Evolutionary conservation across 2,113 vertebrate genomes (phyloP).

Genomic region (Laticauda colubrina): DNA sequence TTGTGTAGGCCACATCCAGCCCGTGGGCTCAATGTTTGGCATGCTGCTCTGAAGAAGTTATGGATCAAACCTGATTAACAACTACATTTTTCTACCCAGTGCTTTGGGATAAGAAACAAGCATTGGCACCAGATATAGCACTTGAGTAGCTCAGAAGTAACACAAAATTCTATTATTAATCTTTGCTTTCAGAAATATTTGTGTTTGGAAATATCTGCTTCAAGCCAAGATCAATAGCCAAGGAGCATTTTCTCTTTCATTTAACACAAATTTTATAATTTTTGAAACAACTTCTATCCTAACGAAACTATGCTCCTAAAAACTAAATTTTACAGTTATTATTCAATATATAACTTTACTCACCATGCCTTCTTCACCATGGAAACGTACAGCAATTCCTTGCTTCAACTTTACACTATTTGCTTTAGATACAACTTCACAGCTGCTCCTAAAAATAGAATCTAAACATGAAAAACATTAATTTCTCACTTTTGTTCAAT

Average conservation of each 20-base stretch:
- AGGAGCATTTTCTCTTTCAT: neutral
- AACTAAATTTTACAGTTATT: constrained; percentile 6
- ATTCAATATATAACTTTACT: constrained; percentile 49
- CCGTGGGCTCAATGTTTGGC: no score
- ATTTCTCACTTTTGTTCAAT: constrained; percentile 40
- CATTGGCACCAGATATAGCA: neutral
- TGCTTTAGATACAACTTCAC: constrained; percentile 96
- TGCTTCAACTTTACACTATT: constrained; percentile 96
- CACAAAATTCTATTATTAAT: neutral
- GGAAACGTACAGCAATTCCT: constrained; percentile 95
- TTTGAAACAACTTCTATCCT: neutral
- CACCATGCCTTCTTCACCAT: constrained; percentile 98
- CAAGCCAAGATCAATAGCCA: neutral
- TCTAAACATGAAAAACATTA: constrained; percentile 81
- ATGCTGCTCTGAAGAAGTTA: neutral
- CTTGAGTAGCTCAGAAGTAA: neutral
- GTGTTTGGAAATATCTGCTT: neutral
- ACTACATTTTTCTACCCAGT: neutral
- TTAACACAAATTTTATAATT: neutral
- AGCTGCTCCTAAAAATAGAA: constrained; percentile 98
- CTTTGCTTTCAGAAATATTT: neutral
- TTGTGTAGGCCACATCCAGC: no score
- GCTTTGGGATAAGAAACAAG: neutral
- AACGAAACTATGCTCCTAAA: neutral
- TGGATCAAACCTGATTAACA: neutral